Evolutionary conservation across 2,888 invertebrate species (phyloP), one percentile per base, ranked within the genome.

Genomic region (Lochmaea capreae): DNA sequence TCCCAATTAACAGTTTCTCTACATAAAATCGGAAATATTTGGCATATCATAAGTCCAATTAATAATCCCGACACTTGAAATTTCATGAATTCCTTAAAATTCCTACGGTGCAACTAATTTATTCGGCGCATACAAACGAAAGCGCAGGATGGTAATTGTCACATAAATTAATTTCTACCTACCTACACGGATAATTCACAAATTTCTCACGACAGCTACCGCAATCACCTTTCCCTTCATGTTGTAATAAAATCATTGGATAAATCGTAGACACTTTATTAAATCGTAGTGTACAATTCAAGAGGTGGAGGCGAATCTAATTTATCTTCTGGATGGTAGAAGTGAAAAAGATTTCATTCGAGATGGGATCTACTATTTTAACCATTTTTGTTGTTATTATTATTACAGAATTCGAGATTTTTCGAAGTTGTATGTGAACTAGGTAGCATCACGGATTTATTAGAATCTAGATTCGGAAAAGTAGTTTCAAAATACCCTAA

Each of bases 231-330:
- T 69, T 65, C 69, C 66, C 71, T 69, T 67, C 72, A 49, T 58
- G 58, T 57, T 18, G 72, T 59, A 67, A 68, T 72, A 72, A 72
- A 72, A 68, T 70, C 66, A 67, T 65, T 46, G 68, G 67, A 76
- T 76, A 70, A 74, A 76, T 74, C 65, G 76, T 73, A 67, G 62
- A 67, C 71, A 73, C 71, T 76, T 75, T 68, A 73, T 73, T 71
- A 76, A 71, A 73, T 69, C 57, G 73, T 76, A 74, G 67, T 63
- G 65, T 59, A 67, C 57, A n/a, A 39, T 52, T 33, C 65, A 39
- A 65, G 14, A 54, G 73, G 58, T 63, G 75, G 71, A 75, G 72
- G 75, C 73, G 77, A 52, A n/a, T 52, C n/a, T 52, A 14, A 52
- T 52, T 52, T 52, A 52, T 52, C n/a, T 52, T 52, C 16, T 14